Evolutionary conservation across 2,797 vertebrate genomes (phyloP).

Genomic region (Anabacerthia variegaticeps): DNA sequence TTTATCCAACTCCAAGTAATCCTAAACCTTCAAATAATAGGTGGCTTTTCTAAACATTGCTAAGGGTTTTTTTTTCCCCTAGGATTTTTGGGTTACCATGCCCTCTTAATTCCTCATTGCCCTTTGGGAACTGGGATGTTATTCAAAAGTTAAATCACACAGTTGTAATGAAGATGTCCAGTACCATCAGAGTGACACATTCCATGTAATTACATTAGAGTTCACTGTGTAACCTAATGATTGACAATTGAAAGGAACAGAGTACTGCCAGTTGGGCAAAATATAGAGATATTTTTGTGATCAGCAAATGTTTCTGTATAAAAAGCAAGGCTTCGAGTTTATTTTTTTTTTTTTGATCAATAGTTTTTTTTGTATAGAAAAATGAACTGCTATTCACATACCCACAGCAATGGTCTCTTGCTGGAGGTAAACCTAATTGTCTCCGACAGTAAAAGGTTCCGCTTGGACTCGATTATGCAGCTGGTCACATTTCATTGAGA

Average conservation of each 20-base stretch:
- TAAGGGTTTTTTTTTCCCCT: neutral
- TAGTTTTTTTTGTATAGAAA: neutral
- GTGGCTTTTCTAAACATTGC: neutral
- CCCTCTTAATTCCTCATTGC: neutral
- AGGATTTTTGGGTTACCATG: neutral
- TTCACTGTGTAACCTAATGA: neutral
- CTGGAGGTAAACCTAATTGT: constrained; percentile 1
- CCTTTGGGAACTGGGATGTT: neutral
- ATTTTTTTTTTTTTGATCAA: neutral
- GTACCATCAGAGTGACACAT: neutral
- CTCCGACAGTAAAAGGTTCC: neutral
- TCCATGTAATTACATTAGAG: neutral
- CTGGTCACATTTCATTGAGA: constrained; percentile 33
- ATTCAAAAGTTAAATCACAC: constrained; percentile 1
- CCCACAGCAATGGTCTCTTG: neutral
- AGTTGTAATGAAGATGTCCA: neutral
- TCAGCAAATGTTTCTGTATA: neutral
- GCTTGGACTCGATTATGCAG: constrained; percentile 33
- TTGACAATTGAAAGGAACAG: constrained; percentile 11
- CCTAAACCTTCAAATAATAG: neutral
- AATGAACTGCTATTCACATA: neutral
- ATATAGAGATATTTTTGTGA: neutral
- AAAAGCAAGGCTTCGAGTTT: neutral
- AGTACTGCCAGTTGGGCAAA: neutral
- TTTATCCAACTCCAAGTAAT: neutral